Evolutionary conservation across 2,888 invertebrate species (phyloP).

Genomic region (Phyllotreta striolata): DNA sequence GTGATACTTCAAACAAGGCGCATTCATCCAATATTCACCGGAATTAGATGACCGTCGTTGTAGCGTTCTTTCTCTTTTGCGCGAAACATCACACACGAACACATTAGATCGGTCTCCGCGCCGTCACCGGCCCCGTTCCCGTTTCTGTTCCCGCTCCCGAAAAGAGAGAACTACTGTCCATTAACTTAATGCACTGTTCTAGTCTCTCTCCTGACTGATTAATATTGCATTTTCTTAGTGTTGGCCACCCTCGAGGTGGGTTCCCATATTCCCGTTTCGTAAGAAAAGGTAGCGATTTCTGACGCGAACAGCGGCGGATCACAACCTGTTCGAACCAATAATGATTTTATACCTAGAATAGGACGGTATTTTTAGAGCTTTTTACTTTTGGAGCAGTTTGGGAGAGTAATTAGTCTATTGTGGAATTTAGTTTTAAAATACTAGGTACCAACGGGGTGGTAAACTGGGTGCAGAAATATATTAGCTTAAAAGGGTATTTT

Average conservation of each 20-base stretch:
- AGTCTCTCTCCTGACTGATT: slow-evolving; percentile 64
- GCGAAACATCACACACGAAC: slow-evolving; percentile 35
- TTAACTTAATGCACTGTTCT: slow-evolving; percentile 63
- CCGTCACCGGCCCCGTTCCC: no score
- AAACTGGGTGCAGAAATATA: no score
- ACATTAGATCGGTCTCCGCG: slow-evolving; percentile 28
- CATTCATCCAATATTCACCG: slow-evolving; percentile 37
- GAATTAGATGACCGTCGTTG: slow-evolving; percentile 39
- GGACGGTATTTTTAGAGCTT: no score
- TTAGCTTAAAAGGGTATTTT: no score
- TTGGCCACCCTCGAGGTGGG: slow-evolving; percentile 43
- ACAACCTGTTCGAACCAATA: no score
- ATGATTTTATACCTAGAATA: no score
- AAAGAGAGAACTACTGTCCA: slow-evolving; percentile 54
- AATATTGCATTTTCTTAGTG: slow-evolving; percentile 70
- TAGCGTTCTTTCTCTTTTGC: slow-evolving; percentile 27
- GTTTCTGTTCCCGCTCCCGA: slow-evolving; percentile 3
- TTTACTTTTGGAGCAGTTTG: no score
- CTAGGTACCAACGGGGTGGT: no score
- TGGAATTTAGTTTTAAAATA: no score
- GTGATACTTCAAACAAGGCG: slow-evolving; percentile 27
- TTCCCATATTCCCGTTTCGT: not conserved
- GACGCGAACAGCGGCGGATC: no score
- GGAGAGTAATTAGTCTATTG: no score
- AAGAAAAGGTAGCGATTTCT: no score